These are phyloP conservation scores for Dipodomys merriami DNA, from an alignment of 2,113 vertebrate genomes.

Conservation along the genomic window DNA sequence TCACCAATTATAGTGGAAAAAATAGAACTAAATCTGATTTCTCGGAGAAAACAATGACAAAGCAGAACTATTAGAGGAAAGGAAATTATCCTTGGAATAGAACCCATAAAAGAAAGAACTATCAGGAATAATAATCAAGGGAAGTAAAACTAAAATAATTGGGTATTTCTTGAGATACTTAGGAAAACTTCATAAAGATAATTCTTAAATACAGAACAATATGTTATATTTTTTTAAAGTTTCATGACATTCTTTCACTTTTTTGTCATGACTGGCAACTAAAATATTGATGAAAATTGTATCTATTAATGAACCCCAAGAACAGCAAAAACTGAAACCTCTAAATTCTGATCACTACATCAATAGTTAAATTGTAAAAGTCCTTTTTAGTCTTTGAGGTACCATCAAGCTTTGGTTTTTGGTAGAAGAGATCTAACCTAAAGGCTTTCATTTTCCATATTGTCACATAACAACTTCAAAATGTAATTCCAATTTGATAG, in stretches of 20 bases:
- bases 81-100: slow-evolving; percentile 64
- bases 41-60: slow-evolving; percentile 68
- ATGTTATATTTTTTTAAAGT: slow-evolving; percentile 49
- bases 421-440: neutral
- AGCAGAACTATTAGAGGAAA: slow-evolving; percentile 76
- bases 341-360: neutral
- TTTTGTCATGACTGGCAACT: neutral
- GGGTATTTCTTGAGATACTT: neutral
- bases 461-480: neutral
- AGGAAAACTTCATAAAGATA: slow-evolving; percentile 30
- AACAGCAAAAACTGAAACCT: neutral
- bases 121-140: slow-evolving; percentile 71
- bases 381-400: neutral
- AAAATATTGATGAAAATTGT: neutral
- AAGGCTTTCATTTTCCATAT: neutral
- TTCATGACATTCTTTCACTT: neutral
- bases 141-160: slow-evolving; percentile 36
- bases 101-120: slow-evolving; percentile 63
- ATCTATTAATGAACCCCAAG: neutral
- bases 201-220: neutral
- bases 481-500: neutral
- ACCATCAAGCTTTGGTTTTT: neutral
- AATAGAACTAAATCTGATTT: slow-evolving; percentile 56
- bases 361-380: neutral
- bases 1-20: neutral